These are phyloP conservation scores for Gnathonemus echidnorhynchus DNA, from an alignment of 2,113 vertebrate species.

Conservation along the genomic window DNA sequence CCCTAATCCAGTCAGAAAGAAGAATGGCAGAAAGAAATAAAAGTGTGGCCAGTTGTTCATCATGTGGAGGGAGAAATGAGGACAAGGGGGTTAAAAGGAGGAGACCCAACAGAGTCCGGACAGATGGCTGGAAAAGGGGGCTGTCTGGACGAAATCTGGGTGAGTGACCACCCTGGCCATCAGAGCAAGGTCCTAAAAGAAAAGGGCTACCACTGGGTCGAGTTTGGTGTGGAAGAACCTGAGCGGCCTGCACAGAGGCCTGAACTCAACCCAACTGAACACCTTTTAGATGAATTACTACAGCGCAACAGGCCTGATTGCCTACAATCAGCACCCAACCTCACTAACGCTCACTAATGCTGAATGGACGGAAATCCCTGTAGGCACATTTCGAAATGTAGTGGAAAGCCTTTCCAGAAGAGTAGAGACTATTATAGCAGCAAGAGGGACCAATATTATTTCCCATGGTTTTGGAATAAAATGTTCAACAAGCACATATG, in stretches of 20 bases:
- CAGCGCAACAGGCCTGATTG: not conserved
- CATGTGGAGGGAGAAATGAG: not conserved
- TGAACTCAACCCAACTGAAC: not conserved
- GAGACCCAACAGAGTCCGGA: not conserved
- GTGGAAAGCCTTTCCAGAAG: not conserved
- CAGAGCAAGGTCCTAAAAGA: not conserved
- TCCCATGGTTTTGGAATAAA: not conserved
- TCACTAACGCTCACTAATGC: not conserved
- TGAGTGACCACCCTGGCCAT: not conserved
- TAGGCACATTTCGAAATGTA: not conserved
- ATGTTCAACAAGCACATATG: not conserved
- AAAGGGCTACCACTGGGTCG: not conserved
- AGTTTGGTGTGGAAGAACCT: not conserved
- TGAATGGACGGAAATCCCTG: not conserved
- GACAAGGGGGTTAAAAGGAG: not conserved
- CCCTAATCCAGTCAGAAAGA: too few relatives aligned
- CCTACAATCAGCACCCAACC: not conserved
- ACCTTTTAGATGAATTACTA: not conserved
- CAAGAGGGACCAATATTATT: not conserved
- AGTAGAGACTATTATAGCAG: not conserved
- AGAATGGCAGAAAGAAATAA: not conserved
- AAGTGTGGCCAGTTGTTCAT: not conserved
- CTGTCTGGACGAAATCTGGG: not conserved
- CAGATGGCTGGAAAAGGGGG: not conserved
- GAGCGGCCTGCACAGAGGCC: not conserved